phyloP scores from a whole-genome alignment of 2,888 invertebrate genomes.

The Entomobrya proxima region DNA sequence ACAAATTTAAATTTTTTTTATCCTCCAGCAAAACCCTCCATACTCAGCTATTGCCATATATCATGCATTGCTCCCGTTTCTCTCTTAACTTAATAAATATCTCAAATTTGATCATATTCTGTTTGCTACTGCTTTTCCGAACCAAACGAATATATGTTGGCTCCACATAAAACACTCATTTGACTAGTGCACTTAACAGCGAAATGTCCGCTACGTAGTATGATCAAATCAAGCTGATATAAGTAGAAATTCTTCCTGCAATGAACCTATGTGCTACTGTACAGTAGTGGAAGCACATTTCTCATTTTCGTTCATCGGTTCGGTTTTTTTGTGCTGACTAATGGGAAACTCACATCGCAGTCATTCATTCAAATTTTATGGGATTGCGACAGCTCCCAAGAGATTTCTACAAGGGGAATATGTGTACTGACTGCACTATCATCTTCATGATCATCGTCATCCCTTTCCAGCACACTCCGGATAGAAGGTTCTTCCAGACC shows the following conservation, averaged over 20 bases:
- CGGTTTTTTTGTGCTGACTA: constrained; percentile 59
- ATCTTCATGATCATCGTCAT: constrained; percentile 20
- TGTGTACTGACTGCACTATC: constrained; percentile 34
- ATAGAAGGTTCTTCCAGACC: constrained; percentile 1
- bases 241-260: neutral
- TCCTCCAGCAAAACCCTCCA: neutral
- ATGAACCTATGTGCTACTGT: neutral
- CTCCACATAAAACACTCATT: constrained; percentile 22
- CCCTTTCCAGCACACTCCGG: neutral
- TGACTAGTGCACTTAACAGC: constrained; percentile 15
- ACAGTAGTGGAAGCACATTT: neutral
- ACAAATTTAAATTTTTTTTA: too few relatives aligned
- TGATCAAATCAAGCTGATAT: constrained; percentile 36
- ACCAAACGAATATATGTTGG: too few relatives aligned
- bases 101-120: constrained; percentile 14
- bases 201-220: constrained; percentile 13
- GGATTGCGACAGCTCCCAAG: constrained; percentile 69
- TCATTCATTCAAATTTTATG: constrained; percentile 67
- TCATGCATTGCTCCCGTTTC: neutral
- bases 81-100: neutral
- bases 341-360: constrained; percentile 59
- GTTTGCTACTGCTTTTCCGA: neutral
- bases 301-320: constrained; percentile 20
- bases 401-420: constrained; percentile 54
- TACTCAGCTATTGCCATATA: neutral